Evolutionary conservation across 2,797 vertebrate species (phyloP).

Genomic region (Betta splendens): DNA sequence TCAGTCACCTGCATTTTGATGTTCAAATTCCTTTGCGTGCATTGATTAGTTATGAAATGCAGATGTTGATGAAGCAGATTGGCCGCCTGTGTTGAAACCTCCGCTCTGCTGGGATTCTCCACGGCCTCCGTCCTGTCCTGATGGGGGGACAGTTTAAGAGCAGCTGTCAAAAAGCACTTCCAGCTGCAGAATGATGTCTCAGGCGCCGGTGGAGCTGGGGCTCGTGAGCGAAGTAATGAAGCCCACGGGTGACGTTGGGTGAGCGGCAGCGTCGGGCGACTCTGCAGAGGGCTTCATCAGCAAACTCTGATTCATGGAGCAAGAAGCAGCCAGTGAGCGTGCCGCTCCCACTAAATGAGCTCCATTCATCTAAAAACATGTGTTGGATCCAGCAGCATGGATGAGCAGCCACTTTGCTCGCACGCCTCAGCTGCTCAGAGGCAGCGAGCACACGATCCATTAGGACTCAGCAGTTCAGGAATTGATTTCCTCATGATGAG

Average conservation of each 20-base stretch:
- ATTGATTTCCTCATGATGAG: neutral
- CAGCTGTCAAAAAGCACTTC: constrained; percentile 34
- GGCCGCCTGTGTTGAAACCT: neutral
- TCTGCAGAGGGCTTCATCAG: too few species aligned
- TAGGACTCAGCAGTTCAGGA: neutral
- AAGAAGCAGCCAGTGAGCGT: too few species aligned
- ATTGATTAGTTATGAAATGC: neutral
- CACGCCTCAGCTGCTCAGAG: neutral
- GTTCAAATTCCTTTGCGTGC: too few species aligned
- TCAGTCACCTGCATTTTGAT: too few species aligned
- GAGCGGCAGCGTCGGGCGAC: too few species aligned
- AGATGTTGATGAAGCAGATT: neutral
- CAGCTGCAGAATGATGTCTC: constrained; percentile 6
- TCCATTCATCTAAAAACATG: too few species aligned
- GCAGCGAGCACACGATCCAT: neutral
- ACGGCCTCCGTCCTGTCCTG: neutral
- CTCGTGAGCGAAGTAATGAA: neutral
- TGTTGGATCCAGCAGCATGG: too few species aligned
- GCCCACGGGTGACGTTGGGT: neutral
- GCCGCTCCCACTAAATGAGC: too few species aligned
- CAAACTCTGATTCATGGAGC: too few species aligned
- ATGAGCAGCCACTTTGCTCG: too few species aligned
- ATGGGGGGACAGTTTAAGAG: neutral
- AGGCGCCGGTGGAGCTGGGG: constrained; percentile 5
- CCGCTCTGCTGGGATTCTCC: neutral